Conservation (phyloP, 2,113 vertebrate genomes). For the Tachuris rubrigastra region DNA sequence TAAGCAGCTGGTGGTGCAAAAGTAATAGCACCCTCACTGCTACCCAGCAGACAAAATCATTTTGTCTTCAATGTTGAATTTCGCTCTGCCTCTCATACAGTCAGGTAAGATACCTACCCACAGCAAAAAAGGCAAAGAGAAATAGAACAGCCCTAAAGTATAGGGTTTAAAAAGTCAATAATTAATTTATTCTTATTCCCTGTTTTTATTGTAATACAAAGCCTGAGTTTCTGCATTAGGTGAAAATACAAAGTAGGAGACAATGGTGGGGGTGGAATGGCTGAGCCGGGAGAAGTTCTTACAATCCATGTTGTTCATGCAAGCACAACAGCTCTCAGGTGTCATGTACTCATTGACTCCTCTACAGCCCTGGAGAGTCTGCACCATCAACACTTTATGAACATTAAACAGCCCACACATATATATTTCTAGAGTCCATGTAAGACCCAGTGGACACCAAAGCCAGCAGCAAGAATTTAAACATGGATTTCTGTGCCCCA, state of each 20-base stretch:
- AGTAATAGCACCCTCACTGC: conserved; percentile 30
- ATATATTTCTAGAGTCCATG: background rate
- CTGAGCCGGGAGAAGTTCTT: background rate
- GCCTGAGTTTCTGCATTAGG: background rate
- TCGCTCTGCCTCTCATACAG: background rate
- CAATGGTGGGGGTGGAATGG: background rate
- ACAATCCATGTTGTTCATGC: background rate
- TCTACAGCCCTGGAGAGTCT: background rate
- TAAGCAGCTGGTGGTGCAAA: conserved; percentile 48
- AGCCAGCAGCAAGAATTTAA: background rate
- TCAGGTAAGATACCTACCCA: background rate
- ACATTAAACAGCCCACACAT: accelerated
- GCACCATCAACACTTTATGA: background rate
- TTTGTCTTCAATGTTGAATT: conserved; percentile 20
- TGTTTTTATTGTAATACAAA: background rate
- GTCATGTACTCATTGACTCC: background rate
- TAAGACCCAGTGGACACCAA: background rate
- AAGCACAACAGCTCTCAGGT: background rate
- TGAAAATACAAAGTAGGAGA: background rate
- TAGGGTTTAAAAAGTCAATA: background rate
- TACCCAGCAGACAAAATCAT: conserved; percentile 13
- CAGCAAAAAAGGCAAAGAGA: background rate
- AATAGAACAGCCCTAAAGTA: background rate
- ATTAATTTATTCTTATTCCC: background rate
- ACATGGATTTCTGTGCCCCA: background rate